phyloP scores from a whole-genome alignment of 2,888 invertebrate species.

The Melanchra persicariae region DNA sequence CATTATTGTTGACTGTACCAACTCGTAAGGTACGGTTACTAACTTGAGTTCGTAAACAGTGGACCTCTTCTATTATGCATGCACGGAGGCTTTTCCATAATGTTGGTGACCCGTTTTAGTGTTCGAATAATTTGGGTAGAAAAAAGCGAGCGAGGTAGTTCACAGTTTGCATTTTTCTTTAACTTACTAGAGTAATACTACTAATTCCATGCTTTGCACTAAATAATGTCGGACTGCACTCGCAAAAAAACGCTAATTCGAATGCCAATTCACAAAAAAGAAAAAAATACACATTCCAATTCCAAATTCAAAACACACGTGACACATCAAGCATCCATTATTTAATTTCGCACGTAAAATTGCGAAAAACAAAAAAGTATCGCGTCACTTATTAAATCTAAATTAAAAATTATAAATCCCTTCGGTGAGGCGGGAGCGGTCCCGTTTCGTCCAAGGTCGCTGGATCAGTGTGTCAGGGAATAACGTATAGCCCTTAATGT shows the following conservation, averaged over 20 bases:
- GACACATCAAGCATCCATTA: slow-evolving; percentile 54
- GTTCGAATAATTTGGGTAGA: neutral
- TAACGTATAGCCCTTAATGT: slow-evolving; percentile 60
- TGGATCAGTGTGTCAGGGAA: slow-evolving; percentile 63
- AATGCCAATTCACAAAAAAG: neutral
- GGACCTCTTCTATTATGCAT: slow-evolving; percentile 37
- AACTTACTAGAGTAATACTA: neutral
- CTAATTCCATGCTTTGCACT: neutral
- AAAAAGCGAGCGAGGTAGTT: neutral
- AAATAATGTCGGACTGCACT: neutral
- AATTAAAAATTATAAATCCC: slow-evolving; percentile 69
- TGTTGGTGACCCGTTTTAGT: slow-evolving; percentile 9
- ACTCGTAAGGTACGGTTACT: slow-evolving; percentile 20
- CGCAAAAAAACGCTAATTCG: neutral
- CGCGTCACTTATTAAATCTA: slow-evolving; percentile 60
- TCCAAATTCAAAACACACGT: slow-evolving; percentile 31
- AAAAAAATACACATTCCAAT: slow-evolving; percentile 15
- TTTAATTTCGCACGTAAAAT: slow-evolving; percentile 51
- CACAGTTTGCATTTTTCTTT: neutral
- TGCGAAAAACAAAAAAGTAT: slow-evolving; percentile 49
- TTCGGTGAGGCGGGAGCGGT: slow-evolving; percentile 55
- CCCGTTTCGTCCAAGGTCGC: slow-evolving; percentile 63
- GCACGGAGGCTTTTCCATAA: slow-evolving; percentile 18
- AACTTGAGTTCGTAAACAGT: slow-evolving; percentile 16
- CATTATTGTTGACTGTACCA: slow-evolving; percentile 6